These are phyloP conservation scores for Dicaeum eximium DNA, from an alignment of 2,113 vertebrate genomes.

Conservation along the genomic window DNA sequence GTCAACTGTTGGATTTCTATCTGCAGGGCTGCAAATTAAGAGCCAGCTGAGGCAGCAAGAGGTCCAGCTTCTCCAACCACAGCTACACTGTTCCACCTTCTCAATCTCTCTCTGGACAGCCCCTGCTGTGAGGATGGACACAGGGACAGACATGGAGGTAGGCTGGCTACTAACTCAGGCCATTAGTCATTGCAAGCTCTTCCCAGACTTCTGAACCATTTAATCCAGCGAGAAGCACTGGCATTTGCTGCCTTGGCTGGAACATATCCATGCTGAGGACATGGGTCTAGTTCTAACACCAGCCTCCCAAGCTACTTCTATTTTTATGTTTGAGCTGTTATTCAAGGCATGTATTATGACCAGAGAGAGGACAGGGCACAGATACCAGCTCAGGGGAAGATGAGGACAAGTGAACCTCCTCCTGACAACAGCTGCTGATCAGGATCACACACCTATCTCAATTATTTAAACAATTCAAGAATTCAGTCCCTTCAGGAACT, in stretches of 20 bases:
- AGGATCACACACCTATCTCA: neutral
- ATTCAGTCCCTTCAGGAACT: neutral
- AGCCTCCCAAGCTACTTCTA: neutral
- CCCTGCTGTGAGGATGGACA: neutral
- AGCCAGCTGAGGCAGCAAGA: neutral
- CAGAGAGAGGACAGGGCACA: neutral
- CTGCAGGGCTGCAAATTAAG: neutral
- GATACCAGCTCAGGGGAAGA: neutral
- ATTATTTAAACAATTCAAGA: neutral
- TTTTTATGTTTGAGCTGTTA: slow-evolving; percentile 31
- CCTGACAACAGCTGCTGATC: neutral
- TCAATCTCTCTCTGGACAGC: neutral
- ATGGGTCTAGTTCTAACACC: neutral
- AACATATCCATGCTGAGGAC: neutral
- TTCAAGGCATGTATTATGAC: neutral
- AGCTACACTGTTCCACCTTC: neutral
- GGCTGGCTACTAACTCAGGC: neutral
- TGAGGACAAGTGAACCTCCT: neutral
- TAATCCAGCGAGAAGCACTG: neutral
- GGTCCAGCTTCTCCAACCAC: neutral
- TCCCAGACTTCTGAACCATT: neutral
- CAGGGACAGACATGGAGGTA: accelerated
- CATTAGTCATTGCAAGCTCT: neutral
- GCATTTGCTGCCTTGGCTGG: neutral
- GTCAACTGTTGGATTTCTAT: neutral